Conservation (phyloP, 2,113 vertebrate species). For the Oenanthe melanoleuca region DNA sequence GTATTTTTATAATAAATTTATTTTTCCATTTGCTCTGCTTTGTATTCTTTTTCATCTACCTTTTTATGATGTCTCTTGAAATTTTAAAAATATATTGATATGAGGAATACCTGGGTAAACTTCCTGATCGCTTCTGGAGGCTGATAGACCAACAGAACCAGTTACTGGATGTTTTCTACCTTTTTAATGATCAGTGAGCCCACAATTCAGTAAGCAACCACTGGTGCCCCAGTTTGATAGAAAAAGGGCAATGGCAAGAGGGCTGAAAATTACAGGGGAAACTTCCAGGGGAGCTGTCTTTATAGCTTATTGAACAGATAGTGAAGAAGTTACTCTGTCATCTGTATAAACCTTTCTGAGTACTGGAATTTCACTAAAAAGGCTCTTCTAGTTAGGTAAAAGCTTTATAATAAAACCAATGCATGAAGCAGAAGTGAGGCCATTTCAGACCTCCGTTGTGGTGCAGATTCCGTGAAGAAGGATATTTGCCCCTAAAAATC, state of each 20-base stretch:
- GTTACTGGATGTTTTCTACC: neutral
- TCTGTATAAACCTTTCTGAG: neutral
- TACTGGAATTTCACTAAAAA: neutral
- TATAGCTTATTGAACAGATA: neutral
- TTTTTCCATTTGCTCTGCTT: neutral
- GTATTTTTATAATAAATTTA: neutral
- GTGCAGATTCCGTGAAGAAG: neutral
- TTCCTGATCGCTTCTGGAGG: neutral
- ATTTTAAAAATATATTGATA: neutral
- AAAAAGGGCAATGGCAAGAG: neutral
- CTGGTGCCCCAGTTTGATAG: neutral
- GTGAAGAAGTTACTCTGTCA: neutral
- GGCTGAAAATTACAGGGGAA: neutral
- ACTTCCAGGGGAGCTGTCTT: neutral
- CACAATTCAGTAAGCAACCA: neutral
- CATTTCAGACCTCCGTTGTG: fast-evolving
- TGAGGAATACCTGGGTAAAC: neutral
- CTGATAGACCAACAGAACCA: neutral
- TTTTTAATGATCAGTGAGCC: neutral
- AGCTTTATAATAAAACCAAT: neutral
- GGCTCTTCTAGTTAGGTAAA: neutral
- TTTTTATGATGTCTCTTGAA: neutral
- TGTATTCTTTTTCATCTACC: neutral
- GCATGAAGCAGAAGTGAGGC: neutral
- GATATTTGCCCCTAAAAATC: neutral